Percentiles rank a stretch among this genome's conserved stretches.
Evolutionary conservation across 2,888 invertebrate genomes (phyloP).

Genomic region (Pristionchus japonicus): DNA sequence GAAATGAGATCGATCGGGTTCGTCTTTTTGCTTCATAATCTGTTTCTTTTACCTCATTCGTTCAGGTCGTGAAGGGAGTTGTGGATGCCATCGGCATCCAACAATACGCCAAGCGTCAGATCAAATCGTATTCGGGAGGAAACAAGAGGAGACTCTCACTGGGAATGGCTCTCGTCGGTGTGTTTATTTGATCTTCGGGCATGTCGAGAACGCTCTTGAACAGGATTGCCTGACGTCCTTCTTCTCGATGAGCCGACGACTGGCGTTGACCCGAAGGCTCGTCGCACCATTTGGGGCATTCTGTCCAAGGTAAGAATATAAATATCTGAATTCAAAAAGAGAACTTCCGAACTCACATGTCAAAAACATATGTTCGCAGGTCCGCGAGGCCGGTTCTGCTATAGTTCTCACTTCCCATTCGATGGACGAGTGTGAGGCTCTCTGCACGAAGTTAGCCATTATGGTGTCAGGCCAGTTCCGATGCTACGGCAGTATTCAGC

Average conservation of each 20-base stretch:
- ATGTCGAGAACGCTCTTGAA: too few species aligned
- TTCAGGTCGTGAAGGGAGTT: conserved; percentile 57
- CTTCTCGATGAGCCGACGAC: conserved; percentile 76
- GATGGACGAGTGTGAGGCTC: conserved; percentile 90
- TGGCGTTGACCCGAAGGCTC: conserved; percentile 82
- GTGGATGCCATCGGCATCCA: conserved; percentile 64
- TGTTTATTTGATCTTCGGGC: too few species aligned
- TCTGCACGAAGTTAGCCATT: conserved; percentile 85
- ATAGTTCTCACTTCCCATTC: conserved; percentile 84
- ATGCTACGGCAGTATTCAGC: conserved; percentile 84
- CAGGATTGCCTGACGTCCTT: conserved; percentile 82
- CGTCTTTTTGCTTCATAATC: background rate
- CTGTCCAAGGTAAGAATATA: conserved; percentile 48
- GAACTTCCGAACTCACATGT: too few species aligned
- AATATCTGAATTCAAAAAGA: too few species aligned
- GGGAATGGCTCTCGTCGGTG: too few species aligned
- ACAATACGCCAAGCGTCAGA: conserved; percentile 62
- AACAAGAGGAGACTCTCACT: conserved; percentile 83
- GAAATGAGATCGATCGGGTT: conserved; percentile 47
- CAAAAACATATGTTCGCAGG: too few species aligned
- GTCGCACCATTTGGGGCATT: conserved; percentile 65
- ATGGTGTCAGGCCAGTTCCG: conserved; percentile 83
- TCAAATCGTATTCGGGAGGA: conserved; percentile 79
- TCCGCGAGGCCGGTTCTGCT: conserved; percentile 78
- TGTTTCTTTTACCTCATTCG: background rate